Evolutionary conservation across 1,140 invertebrate species (phyloP), one percentile per base, ranked within the genome.

Genomic region (Mizuhopecten yessoensis): DNA sequence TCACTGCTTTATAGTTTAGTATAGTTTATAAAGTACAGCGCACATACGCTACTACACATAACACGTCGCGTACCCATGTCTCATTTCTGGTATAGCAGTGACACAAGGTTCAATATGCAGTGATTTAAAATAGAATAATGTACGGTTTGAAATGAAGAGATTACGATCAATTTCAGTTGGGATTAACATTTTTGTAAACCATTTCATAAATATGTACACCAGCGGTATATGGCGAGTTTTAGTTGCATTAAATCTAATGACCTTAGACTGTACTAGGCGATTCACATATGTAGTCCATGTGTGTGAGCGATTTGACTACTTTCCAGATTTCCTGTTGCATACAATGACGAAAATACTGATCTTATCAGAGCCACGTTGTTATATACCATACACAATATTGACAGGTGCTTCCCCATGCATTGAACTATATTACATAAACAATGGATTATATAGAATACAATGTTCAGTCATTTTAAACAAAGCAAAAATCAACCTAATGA

Each of bases 101-200:
- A 75, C 17, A 75, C n/a, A 29, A n/a, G n/a, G 2, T 75, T 75
- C 23, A 75, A 75, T 75, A 75, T 75, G 57, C 57, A n/a, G 57
- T 17, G 23, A 75, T 75, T 75, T 75, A 75, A 75, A 75, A 75
- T 75, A 75, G n/a, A n/a, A n/a, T 75, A 75, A 75, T 75, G 23
- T 29, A 75, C 3, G 57, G 57, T 9, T 29, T 75, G 57, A 75
- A 45, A 45, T 45, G 42, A 20, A 29, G 23, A n/a, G 57, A 75
- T 75, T 75, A 75, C n/a, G 57, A 3, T 75, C 57, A 75, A 75
- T 75, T 75, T 75, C 57, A 75, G 5, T 75, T 7, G n/a, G 57
- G 57, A 75, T 75, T 75, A 75, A 75, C 5, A 75, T 75, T 75
- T 75, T 75, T 29, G 29, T 75, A 75, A n/a, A 75, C n/a, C 57